Conservation (phyloP, 2,113 vertebrate genomes). For the Varanus salvator region DNA sequence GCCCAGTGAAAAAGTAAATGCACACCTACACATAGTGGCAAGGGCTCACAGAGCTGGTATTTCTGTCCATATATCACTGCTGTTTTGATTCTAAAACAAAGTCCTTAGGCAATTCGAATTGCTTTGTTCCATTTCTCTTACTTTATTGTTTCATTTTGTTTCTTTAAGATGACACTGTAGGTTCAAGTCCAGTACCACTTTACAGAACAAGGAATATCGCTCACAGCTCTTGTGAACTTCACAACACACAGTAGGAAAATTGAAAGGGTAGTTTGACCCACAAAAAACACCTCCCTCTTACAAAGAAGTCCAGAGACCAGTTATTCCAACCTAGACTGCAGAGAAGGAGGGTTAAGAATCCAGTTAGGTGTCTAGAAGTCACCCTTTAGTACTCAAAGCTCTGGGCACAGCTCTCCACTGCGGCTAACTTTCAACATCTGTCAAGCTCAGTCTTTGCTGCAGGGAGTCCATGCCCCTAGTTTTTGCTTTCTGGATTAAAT, state of each 20-base stretch:
- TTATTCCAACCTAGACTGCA: neutral
- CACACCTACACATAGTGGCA: neutral
- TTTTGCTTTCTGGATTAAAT: conserved; percentile 44
- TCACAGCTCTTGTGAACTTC: conserved; percentile 64
- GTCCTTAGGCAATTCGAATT: conserved; percentile 38
- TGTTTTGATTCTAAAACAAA: neutral
- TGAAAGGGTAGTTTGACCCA: conserved; percentile 49
- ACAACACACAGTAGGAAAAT: conserved; percentile 65
- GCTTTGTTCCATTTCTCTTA: conserved; percentile 51
- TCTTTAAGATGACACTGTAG: conserved; percentile 69
- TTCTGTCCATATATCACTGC: neutral
- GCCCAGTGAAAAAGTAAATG: neutral
- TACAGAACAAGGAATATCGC: conserved; percentile 64
- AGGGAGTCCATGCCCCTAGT: conserved; percentile 64
- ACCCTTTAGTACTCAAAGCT: neutral
- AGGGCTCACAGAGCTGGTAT: accelerated
- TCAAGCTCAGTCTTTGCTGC: neutral
- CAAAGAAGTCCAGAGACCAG: conserved; percentile 28
- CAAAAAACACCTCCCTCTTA: conserved; percentile 28
- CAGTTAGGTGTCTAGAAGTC: neutral
- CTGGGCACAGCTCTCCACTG: neutral
- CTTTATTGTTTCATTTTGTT: conserved; percentile 72
- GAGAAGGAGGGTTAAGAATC: conserved; percentile 6
- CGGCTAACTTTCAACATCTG: conserved; percentile 7
- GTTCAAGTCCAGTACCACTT: conserved; percentile 66